Conservation (phyloP, 2,797 vertebrate genomes). For the Clamator glandarius region DNA sequence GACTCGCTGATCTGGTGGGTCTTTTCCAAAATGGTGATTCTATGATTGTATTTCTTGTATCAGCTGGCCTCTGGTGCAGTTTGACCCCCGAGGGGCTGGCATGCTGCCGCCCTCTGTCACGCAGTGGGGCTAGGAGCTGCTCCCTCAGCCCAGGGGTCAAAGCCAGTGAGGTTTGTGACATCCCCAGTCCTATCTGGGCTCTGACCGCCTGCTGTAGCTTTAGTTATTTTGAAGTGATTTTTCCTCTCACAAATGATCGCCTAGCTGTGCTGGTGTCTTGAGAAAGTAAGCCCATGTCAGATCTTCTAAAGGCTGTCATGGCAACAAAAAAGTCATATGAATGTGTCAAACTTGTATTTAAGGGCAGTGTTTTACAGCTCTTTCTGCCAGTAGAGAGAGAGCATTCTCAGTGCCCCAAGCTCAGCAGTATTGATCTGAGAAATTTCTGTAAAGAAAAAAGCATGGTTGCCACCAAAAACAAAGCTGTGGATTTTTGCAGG, state of each 20-base stretch:
- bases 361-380: fast-evolving
- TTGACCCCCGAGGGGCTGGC: no score
- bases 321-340: fast-evolving
- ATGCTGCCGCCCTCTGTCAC: no score
- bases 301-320: not conserved
- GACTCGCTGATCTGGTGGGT: no score
- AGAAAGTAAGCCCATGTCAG: fast-evolving
- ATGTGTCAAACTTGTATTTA: no score
- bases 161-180: not conserved
- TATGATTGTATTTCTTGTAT: no score
- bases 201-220: fast-evolving
- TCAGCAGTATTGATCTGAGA: not conserved
- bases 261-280: no score
- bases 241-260: no score
- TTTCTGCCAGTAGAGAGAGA: not conserved
- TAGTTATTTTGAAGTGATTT: not conserved
- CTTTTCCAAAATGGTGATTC: no score
- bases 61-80: no score
- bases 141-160: fast-evolving
- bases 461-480: not conserved
- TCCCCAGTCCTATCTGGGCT: fast-evolving
- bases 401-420: fast-evolving
- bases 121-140: no score
- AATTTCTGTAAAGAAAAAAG: not conserved
- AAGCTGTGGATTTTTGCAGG: fast-evolving